phyloP scores from a whole-genome alignment of 2,797 vertebrate species.

The Dendrocincla fuliginosa region DNA sequence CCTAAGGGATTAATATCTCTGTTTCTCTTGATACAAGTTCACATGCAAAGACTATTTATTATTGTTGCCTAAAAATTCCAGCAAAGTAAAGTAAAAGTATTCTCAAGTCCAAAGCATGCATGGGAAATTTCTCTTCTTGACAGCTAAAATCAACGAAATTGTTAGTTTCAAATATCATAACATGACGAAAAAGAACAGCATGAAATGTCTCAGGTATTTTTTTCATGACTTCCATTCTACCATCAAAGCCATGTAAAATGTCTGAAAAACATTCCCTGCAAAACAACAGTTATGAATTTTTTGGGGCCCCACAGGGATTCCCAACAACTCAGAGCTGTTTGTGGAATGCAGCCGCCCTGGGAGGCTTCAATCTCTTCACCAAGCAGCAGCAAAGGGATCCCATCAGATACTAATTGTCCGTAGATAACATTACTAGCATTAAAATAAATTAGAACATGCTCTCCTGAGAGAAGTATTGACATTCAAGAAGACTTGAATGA shows the following conservation, averaged over 20 bases:
- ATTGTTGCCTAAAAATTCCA: slow-evolving; percentile 55
- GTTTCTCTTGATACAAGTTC: slow-evolving; percentile 51
- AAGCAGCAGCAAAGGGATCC: neutral
- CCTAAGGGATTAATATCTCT: slow-evolving; percentile 11
- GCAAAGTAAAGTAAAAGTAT: slow-evolving; percentile 5
- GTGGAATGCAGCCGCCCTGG: slow-evolving; percentile 25
- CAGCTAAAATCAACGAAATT: slow-evolving; percentile 14
- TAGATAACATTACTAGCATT: neutral
- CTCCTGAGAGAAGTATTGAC: neutral
- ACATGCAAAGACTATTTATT: slow-evolving; percentile 60
- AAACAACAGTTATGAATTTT: slow-evolving; percentile 47
- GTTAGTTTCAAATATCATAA: neutral
- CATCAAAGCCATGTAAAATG: slow-evolving; percentile 34
- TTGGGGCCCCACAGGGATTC: slow-evolving; percentile 24
- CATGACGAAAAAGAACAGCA: slow-evolving; percentile 11
- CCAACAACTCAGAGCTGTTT: slow-evolving; percentile 31
- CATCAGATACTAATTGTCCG: neutral
- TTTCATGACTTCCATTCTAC: neutral
- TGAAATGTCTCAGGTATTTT: slow-evolving; percentile 34
- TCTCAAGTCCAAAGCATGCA: slow-evolving; percentile 28
- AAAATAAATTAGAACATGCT: neutral
- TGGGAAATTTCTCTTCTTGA: slow-evolving; percentile 36
- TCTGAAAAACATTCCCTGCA: neutral
- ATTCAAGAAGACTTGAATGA: neutral
- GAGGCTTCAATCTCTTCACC: neutral